Evolutionary conservation across 2,888 invertebrate species (phyloP).

Genomic region (Cotesia congregata): DNA sequence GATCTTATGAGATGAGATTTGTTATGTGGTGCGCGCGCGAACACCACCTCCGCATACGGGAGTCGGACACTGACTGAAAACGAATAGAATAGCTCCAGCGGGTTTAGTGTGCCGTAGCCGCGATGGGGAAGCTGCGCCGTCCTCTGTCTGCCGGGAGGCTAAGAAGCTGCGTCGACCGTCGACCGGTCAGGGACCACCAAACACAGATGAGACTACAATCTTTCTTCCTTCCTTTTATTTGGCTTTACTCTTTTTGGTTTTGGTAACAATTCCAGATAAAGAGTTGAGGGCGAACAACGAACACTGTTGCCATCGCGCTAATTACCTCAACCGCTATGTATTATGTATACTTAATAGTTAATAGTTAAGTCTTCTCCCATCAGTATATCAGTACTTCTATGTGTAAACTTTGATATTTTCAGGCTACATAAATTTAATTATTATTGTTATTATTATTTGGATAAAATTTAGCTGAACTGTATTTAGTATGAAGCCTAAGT

Average conservation of each 20-base stretch:
- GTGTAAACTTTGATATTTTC: not conserved
- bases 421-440: not conserved
- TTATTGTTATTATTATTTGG: too few relatives aligned
- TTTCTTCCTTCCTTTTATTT: slow-evolving; percentile 32
- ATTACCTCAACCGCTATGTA: not conserved
- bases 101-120: slow-evolving; percentile 37
- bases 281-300: slow-evolving; percentile 18
- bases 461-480: too few relatives aligned
- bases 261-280: slow-evolving; percentile 13
- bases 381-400: not conserved
- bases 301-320: not conserved
- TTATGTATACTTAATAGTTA: not conserved
- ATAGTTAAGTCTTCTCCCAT: not conserved
- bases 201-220: slow-evolving; percentile 44
- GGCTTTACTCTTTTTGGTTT: slow-evolving; percentile 10
- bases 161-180: slow-evolving; percentile 61
- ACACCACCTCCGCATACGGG: slow-evolving; percentile 61
- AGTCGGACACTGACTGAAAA: slow-evolving; percentile 66
- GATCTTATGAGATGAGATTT: not conserved
- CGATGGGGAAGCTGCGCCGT: slow-evolving; percentile 42
- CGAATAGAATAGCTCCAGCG: slow-evolving; percentile 35
- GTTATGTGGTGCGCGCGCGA: slow-evolving; percentile 48
- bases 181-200: slow-evolving; percentile 55
- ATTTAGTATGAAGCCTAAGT: not conserved
- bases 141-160: slow-evolving; percentile 50